Percentiles rank a stretch among this genome's conserved stretches.
These are phyloP conservation scores for Bathybates hornii DNA, from an alignment of 2,113 vertebrate genomes.

Conservation along the genomic window DNA sequence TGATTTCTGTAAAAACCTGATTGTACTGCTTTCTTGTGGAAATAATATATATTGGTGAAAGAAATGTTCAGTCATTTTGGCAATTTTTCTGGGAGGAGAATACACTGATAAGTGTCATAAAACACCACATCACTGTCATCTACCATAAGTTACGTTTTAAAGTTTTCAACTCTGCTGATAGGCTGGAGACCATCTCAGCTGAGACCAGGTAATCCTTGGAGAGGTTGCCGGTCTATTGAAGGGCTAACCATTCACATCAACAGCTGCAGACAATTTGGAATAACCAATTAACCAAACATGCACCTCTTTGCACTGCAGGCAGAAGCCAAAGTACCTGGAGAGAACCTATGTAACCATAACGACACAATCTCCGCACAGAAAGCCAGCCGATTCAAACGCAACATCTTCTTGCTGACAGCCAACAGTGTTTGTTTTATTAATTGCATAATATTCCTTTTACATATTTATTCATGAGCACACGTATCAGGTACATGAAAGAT, in stretches of 20 bases:
- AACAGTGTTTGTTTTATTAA: not conserved
- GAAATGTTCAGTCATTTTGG: not conserved
- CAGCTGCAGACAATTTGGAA: not conserved
- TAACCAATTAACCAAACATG: not conserved
- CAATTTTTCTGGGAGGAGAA: not conserved
- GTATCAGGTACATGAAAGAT: not conserved
- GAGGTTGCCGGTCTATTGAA: not conserved
- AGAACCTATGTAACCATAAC: not conserved
- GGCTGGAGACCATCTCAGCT: not conserved
- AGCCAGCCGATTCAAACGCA: not conserved
- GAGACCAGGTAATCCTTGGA: not conserved
- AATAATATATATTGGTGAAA: not conserved
- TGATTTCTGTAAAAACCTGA: not conserved
- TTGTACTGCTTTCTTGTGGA: not conserved
- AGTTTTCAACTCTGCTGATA: not conserved
- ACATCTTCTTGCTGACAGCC: not conserved
- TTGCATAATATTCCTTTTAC: not conserved
- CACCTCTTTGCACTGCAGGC: not conserved
- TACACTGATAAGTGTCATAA: not conserved
- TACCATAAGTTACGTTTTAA: not conserved
- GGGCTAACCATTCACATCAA: not conserved
- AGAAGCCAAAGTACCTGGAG: not conserved
- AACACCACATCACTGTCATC: not conserved
- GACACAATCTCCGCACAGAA: not conserved
- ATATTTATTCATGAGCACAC: not conserved